Conservation (phyloP, 2,888 invertebrate species). For the Oeneis ivallda region DNA sequence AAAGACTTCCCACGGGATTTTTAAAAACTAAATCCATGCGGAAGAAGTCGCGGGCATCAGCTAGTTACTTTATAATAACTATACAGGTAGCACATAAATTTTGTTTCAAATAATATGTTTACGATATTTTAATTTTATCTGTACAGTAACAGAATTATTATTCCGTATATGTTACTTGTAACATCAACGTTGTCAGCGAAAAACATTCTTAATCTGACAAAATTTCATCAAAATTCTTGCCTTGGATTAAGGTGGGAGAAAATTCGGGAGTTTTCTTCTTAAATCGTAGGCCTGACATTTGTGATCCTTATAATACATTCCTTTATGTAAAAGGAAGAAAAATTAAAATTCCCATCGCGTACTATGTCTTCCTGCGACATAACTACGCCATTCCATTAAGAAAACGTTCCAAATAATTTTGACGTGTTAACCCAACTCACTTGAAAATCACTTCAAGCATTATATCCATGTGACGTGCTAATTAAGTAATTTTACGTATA, state of each 20-base stretch:
- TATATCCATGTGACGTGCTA: too few relatives aligned
- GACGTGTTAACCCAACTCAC: neutral
- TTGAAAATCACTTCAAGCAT: neutral
- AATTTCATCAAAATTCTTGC: slow-evolving; percentile 13
- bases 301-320: neutral
- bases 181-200: neutral
- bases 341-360: neutral
- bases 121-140: neutral
- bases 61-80: too few relatives aligned
- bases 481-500: too few relatives aligned
- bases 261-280: neutral
- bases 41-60: too few relatives aligned
- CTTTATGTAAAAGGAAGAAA: neutral
- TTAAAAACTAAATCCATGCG: too few relatives aligned
- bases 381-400: neutral
- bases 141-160: neutral
- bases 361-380: neutral
- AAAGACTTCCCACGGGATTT: too few relatives aligned
- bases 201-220: neutral
- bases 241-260: neutral
- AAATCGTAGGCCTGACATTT: neutral
- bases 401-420: neutral
- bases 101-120: neutral
- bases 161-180: neutral
- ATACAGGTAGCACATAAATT: too few relatives aligned